Conservation (phyloP, 2,797 vertebrate species). For the Sphenopsis melanotis region DNA sequence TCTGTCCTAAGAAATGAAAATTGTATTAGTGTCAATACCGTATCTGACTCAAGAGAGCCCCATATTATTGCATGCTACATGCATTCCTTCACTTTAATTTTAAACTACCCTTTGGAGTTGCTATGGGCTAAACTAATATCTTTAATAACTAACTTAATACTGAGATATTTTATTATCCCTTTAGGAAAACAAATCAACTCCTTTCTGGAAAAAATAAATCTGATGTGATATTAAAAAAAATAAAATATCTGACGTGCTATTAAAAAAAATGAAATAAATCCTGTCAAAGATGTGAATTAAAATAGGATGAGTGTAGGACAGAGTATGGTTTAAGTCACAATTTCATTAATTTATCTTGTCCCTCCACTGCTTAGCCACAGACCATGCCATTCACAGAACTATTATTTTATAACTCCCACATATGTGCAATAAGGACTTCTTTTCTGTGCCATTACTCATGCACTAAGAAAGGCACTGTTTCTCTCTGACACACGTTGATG, state of each 20-base stretch:
- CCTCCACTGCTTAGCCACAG: neutral
- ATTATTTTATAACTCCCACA: neutral
- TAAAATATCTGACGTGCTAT: neutral
- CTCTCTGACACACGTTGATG: neutral
- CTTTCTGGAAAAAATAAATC: neutral
- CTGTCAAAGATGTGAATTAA: neutral
- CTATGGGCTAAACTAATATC: neutral
- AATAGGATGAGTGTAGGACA: neutral
- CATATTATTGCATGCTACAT: neutral
- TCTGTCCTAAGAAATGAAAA: neutral
- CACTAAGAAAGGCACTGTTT: neutral
- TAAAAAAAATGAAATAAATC: neutral
- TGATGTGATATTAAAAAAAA: neutral
- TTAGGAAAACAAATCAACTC: neutral
- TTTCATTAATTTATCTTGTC: neutral
- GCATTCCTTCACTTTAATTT: neutral
- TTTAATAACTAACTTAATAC: neutral
- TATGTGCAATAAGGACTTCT: neutral
- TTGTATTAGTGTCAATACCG: neutral
- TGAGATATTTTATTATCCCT: neutral
- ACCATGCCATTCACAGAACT: neutral
- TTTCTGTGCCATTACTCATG: neutral
- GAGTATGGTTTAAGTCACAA: neutral
- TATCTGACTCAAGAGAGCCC: neutral
- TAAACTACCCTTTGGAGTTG: neutral